Conservation (phyloP, 2,797 vertebrate genomes). For the Manis crassicaudata region DNA sequence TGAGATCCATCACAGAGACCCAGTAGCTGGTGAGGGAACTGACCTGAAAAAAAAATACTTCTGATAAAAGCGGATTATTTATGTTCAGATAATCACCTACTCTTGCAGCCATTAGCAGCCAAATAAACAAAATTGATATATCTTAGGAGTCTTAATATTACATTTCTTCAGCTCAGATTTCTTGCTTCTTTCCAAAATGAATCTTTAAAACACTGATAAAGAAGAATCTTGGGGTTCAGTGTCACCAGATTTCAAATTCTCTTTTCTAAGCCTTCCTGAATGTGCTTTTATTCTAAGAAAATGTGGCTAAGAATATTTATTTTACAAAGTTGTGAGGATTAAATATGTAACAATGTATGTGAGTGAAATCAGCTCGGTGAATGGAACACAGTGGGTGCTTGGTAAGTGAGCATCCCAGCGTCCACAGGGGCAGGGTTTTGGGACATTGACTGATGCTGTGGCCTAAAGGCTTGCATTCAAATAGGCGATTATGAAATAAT, state of each 20-base stretch:
- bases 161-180: background rate
- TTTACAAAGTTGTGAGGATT: background rate
- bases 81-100: background rate
- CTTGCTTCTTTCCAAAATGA: constrained; percentile 23
- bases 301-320: background rate
- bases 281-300: background rate
- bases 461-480: constrained; percentile 24
- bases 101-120: background rate
- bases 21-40: background rate
- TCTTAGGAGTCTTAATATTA: background rate
- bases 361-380: background rate
- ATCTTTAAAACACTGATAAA: background rate
- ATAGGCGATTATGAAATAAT: constrained; percentile 65
- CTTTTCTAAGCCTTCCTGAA: background rate
- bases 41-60: background rate
- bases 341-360: background rate
- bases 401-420: background rate
- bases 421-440: background rate
- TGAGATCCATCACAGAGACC: background rate
- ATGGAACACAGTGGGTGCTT: background rate
- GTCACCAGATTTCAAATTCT: constrained; percentile 12
- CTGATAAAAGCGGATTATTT: background rate
- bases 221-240: background rate
- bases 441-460: background rate
- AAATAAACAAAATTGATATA: background rate